Percentiles rank a stretch among this genome's conserved stretches.
Conservation (phyloP, 1,140 invertebrate species). For the Drosophila yakuba region DNA sequence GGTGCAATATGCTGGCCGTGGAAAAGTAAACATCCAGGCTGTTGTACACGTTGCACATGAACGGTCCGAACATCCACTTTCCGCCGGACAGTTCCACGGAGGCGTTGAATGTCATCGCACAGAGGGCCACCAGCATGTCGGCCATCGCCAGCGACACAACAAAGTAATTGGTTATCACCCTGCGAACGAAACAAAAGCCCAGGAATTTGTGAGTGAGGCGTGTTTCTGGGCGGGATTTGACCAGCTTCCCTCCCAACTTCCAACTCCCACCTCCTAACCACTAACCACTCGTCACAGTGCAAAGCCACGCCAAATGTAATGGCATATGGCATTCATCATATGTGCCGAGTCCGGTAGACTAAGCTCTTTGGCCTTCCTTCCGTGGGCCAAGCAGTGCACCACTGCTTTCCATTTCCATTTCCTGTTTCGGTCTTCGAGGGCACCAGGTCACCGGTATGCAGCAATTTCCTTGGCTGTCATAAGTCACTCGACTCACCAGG, state of each 20-base stretch:
- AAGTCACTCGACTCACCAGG: conserved; percentile 58
- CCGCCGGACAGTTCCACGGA: conserved; percentile 91
- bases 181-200: conserved; percentile 55
- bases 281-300: conserved; percentile 8
- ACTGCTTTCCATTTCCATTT: conserved; percentile 52
- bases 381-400: conserved; percentile 20
- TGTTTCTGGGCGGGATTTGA: not conserved
- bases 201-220: conserved; percentile 12
- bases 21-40: conserved; percentile 98
- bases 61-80: conserved; percentile 93
- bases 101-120: conserved; percentile 98
- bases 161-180: conserved; percentile 97
- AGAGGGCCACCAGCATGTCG: conserved; percentile 95
- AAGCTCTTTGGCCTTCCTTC: not conserved
- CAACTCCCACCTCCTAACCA: not conserved
- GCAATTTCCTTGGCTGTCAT: conserved; percentile 66
- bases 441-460: conserved; percentile 32
- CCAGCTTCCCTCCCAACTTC: not conserved
- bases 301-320: conserved; percentile 20
- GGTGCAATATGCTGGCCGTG: conserved; percentile 96
- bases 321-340: conserved; percentile 46
- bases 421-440: conserved; percentile 5
- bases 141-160: conserved; percentile 96
- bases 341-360: not conserved
- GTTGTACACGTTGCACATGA: conserved; percentile 97